Base-by-base conservation (phyloP, 2,113 vertebrate species). In the Noctilio leporinus region DNA sequence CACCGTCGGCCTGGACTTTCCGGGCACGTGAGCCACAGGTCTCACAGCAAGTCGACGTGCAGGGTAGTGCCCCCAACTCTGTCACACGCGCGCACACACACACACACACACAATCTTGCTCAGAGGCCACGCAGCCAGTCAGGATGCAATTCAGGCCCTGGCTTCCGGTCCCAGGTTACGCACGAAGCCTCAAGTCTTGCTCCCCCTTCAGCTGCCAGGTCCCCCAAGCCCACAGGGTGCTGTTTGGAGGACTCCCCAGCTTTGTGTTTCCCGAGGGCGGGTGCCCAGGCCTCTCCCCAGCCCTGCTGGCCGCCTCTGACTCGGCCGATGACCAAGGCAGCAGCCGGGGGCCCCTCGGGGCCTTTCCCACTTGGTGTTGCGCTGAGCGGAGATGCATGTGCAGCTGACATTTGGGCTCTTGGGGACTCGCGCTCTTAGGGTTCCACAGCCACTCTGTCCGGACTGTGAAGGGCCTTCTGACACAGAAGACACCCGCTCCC, bases 21-120 rank as follows among this genome's bases (percentile, higher is more conserved):
- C 0, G 2, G 3, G 75, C 15, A 10, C 0, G 10, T 3, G 55
- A 43, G 28, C 35, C 5, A 0, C 4, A 0, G 1, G 28, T 1
- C 24, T 5, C 51, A 0, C 10, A 28, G 43, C 70, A 35, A 0
- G 51, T 14, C 7, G 14, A 1, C 0, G 15, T 1, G 20, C 30
- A 6, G 33, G 73, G 75, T 1, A 7, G 17, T 59, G 78, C 38
- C 26, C 81, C 26, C 35, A 14, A 53, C 51, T 57, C 2, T 38
- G 10, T 40, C 45, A 43, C 24, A 45, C 15, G 40, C 17, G 8
- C 24, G 19, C 10, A 4, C n/a, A 28, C 17, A 11, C 20, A 10
- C 43, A n/a, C 14, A 26, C 53, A 72, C n/a, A 28, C 10, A n/a
- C 33, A 8, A 2, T n/a, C 73, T 43, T 78, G 26, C 35, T 59